Base-by-base conservation (phyloP, 2,888 invertebrate genomes). In the Parelbella ahira region DNA sequence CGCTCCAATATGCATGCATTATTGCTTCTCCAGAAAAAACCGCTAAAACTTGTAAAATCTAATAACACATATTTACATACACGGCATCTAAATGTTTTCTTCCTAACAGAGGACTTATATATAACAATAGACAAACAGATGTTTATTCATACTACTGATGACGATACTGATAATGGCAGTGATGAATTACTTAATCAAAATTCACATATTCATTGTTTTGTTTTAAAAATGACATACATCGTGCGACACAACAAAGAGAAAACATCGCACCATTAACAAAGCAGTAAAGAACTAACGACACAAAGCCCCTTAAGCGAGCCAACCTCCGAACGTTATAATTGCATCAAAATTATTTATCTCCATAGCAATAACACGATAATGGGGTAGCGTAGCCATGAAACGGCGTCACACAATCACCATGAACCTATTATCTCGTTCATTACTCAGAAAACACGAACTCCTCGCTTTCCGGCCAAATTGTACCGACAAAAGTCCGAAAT, bases 401-500 rank as follows among this genome's bases (percentile, higher is more conserved):
- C 52, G 56, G 61, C 60, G 72, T 62, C 64, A 67, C 61, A 71
- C 66, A 73, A 71, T 68, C 56, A 55, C 49, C 42, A 42, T 34
- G 34, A 28, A 21, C 50, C 53, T 56, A 63, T 63, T 67, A 72
- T 73, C 76, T 68, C 66, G 66, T 74, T 81, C 77, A 76, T 81
- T 82, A 80, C 80, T 65, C 45, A 71, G 79, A 81, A 81, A 67
- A 73, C 64, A 68, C 63, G 59, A 65, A 63, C 56, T 51, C 44
- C 51, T 48, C 49, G 48, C 60, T 64, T 55, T 58, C 61, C 67
- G 65, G 63, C 60, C 63, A 63, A 68, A 66, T 61, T 56, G 60
- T 42, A 34, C 79, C 77, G 75, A 75, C 80, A 76, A 77, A 73
- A 63, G 64, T 66, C 54, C 54, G 63, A 68, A 76, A 79, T 79